phyloP scores from a whole-genome alignment of 2,888 invertebrate species.

The Lepidonotus clava region DNA sequence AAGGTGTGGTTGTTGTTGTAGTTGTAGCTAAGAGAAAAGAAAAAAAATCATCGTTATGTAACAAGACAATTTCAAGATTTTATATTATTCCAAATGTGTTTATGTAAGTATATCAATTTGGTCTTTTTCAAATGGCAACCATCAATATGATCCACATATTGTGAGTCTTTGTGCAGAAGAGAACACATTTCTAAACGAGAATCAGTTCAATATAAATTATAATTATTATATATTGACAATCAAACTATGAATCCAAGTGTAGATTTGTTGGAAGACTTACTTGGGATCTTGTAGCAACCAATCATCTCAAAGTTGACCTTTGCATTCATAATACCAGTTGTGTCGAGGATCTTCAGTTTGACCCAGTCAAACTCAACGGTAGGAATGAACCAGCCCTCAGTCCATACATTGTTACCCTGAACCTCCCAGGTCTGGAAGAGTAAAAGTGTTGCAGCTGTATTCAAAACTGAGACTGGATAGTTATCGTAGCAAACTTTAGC shows the following conservation, averaged over 20 bases:
- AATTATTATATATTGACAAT: background rate
- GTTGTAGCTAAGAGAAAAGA: too few species aligned
- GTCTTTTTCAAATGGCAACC: too few species aligned
- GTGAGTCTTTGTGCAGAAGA: background rate
- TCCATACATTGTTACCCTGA: background rate
- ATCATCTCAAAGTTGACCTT: conserved; percentile 43
- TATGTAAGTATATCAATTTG: background rate
- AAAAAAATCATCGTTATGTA: too few species aligned
- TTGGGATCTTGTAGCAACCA: conserved; percentile 33
- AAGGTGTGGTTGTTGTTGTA: background rate
- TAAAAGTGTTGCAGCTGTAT: too few species aligned
- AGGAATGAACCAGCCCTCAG: conserved; percentile 36
- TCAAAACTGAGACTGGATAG: too few species aligned
- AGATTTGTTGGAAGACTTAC: background rate
- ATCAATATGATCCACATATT: too few species aligned
- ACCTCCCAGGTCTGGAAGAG: too few species aligned
- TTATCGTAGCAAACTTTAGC: too few species aligned
- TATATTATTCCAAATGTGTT: background rate
- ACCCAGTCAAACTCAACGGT: conserved; percentile 22
- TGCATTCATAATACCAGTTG: background rate
- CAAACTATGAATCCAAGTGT: background rate
- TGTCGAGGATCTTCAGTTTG: conserved; percentile 25
- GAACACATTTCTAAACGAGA: background rate
- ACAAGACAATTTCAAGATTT: too few species aligned
- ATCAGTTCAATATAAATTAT: background rate